Percentiles rank a stretch among this genome's conserved stretches.
These are phyloP conservation scores for Eulithis prunata DNA, from an alignment of 2,888 invertebrate genomes.

Conservation along the genomic window DNA sequence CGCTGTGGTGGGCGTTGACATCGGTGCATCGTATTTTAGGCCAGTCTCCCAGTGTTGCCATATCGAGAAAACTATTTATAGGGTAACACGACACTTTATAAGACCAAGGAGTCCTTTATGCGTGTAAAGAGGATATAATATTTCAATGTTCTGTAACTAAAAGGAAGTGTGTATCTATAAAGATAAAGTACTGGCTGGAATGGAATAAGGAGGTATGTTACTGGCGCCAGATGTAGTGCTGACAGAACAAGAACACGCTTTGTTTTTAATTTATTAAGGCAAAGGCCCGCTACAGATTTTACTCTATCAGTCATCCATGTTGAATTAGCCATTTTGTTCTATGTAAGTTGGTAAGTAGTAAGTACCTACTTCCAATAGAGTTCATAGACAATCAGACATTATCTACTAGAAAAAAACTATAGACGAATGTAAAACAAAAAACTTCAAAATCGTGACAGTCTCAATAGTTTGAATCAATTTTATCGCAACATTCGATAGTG, in stretches of 20 bases:
- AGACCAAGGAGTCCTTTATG: slow-evolving; percentile 21
- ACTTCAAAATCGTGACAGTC: not conserved
- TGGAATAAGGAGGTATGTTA: slow-evolving; percentile 22
- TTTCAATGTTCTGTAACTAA: slow-evolving; percentile 40
- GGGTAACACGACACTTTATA: slow-evolving; percentile 51
- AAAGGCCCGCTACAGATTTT: slow-evolving; percentile 14
- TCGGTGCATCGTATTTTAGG: slow-evolving; percentile 76
- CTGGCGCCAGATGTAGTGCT: slow-evolving; percentile 40
- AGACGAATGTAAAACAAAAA: no score
- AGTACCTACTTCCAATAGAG: no score
- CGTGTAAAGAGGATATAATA: slow-evolving; percentile 40
- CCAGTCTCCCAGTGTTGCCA: slow-evolving; percentile 72
- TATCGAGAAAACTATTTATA: slow-evolving; percentile 60
- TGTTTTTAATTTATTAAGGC: slow-evolving; percentile 38
- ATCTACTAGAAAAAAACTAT: no score
- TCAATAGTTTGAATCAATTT: not conserved
- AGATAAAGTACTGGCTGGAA: slow-evolving; percentile 17
- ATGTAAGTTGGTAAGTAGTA: not conserved
- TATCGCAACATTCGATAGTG: not conserved
- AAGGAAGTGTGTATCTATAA: slow-evolving; percentile 28
- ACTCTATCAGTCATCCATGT: slow-evolving; percentile 11
- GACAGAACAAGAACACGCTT: slow-evolving; percentile 37
- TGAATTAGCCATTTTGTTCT: not conserved
- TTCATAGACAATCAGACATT: no score
- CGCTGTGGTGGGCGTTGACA: slow-evolving; percentile 73